Evolutionary conservation across 1,140 invertebrate species (phyloP).

Genomic region (Rhyzopertha dominica): DNA sequence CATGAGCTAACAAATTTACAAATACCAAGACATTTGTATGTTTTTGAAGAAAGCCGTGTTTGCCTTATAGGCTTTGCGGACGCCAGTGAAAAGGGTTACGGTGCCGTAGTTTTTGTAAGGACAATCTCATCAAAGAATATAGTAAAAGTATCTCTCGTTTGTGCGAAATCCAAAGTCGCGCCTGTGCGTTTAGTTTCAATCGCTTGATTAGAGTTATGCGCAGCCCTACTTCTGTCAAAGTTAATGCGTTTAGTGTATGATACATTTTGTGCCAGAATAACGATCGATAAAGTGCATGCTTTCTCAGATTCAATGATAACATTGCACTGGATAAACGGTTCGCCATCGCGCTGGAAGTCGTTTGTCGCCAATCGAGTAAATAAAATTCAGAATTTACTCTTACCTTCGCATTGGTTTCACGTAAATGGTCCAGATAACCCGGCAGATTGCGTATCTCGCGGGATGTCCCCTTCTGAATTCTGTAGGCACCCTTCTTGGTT

Average conservation of each 20-base stretch:
- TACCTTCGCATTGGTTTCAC: constrained; percentile 4
- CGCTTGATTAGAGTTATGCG: constrained; percentile 20
- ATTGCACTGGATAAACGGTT: constrained; percentile 1
- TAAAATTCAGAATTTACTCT: constrained; percentile 10
- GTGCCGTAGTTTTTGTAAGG: too few species aligned
- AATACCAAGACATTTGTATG: too few species aligned
- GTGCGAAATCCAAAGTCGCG: constrained; percentile 19
- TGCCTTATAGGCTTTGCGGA: too few species aligned
- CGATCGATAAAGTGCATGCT: constrained; percentile 1
- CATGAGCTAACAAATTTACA: too few species aligned
- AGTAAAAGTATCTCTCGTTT: too few species aligned
- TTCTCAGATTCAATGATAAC: constrained; percentile 3
- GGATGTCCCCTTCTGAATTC: neutral
- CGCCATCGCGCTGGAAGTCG: constrained; percentile 11
- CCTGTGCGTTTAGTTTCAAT: constrained; percentile 14
- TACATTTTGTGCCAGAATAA: neutral
- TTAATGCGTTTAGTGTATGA: neutral
- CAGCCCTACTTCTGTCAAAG: constrained; percentile 6
- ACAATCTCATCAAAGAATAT: too few species aligned
- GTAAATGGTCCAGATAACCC: neutral
- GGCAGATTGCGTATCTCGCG: neutral
- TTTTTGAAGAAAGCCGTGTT: too few species aligned
- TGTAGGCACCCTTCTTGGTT: neutral
- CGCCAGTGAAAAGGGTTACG: too few species aligned
- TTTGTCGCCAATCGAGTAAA: constrained; percentile 8